Conservation (phyloP, 2,888 invertebrate species). For the Drosophila kokeensis region DNA sequence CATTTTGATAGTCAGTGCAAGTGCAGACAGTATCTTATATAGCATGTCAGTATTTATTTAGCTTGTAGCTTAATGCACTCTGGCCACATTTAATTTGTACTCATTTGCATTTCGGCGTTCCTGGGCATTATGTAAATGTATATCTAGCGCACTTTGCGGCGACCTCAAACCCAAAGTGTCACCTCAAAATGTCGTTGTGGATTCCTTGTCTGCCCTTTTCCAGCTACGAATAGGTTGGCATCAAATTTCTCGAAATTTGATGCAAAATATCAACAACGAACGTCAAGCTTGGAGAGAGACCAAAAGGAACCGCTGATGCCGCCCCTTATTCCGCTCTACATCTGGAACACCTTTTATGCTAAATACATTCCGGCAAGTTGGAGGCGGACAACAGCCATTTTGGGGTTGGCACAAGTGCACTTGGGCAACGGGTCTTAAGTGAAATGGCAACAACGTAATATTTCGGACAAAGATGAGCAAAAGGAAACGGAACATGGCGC, state of each 20-base stretch:
- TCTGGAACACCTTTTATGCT: slow-evolving; percentile 71
- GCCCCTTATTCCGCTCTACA: slow-evolving; percentile 20
- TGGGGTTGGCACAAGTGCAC: slow-evolving; percentile 80
- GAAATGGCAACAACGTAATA: slow-evolving; percentile 73
- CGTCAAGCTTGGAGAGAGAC: slow-evolving; percentile 37
- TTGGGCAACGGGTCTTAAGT: slow-evolving; percentile 75
- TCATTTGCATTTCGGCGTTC: slow-evolving; percentile 74
- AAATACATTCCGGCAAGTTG: slow-evolving; percentile 56
- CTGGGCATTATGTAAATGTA: slow-evolving; percentile 78
- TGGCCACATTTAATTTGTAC: slow-evolving; percentile 77
- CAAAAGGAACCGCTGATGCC: slow-evolving; percentile 23
- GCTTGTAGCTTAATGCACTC: slow-evolving; percentile 51
- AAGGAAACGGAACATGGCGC: slow-evolving; percentile 45
- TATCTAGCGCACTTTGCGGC: slow-evolving; percentile 78
- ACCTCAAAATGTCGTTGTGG: slow-evolving; percentile 59
- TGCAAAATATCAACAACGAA: slow-evolving; percentile 69
- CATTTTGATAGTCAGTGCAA: neutral
- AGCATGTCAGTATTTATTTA: slow-evolving; percentile 1
- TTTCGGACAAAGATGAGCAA: slow-evolving; percentile 50
- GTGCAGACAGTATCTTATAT: neutral
- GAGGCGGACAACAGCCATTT: slow-evolving; percentile 63
- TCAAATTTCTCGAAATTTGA: slow-evolving; percentile 57
- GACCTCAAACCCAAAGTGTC: slow-evolving; percentile 55
- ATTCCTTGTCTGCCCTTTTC: slow-evolving; percentile 12
- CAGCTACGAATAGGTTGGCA: slow-evolving; percentile 5